Conservation (phyloP, 2,113 vertebrate genomes). For the Anser brachyrhynchus region DNA sequence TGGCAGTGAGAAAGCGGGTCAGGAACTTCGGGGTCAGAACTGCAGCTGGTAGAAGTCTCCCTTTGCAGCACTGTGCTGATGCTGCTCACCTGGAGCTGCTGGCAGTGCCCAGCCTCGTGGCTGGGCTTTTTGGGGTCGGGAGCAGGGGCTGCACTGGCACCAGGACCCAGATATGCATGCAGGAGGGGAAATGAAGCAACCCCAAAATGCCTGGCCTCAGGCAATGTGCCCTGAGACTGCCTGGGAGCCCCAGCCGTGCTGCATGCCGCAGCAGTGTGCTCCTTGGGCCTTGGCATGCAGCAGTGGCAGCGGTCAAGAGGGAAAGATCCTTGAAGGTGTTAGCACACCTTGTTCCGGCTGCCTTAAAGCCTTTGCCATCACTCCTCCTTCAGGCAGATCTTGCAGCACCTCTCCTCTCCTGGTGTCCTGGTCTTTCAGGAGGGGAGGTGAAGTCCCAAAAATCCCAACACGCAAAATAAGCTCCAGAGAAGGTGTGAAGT, state of each 20-base stretch:
- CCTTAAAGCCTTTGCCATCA: neutral
- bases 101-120: neutral
- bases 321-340: neutral
- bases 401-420: neutral
- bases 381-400: neutral
- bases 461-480: neutral
- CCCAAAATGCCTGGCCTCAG: accelerated
- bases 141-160: neutral
- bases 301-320: neutral
- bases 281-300: neutral
- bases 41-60: neutral
- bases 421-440: neutral
- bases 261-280: accelerated
- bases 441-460: neutral
- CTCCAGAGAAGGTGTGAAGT: neutral
- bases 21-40: neutral
- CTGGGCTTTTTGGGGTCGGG: accelerated
- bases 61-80: neutral
- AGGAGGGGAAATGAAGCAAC: neutral
- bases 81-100: neutral
- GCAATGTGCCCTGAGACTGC: neutral
- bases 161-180: accelerated
- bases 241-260: neutral
- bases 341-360: neutral
- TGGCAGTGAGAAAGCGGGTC: constrained; percentile 17